These are phyloP conservation scores for Pilophorus perplexus DNA, from an alignment of 2,888 invertebrate species.

Conservation along the genomic window DNA sequence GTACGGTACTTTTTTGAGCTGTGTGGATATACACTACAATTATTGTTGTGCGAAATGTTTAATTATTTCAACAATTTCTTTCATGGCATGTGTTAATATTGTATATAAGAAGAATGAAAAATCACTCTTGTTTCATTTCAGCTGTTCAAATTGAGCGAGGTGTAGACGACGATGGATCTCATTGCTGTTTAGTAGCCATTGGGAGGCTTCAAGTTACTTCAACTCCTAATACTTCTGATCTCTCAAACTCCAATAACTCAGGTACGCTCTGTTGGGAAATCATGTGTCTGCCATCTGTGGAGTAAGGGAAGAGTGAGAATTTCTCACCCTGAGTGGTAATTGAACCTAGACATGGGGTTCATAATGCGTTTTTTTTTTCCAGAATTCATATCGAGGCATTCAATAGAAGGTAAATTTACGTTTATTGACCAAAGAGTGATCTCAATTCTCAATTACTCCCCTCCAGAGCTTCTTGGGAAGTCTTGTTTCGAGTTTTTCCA, in stretches of 20 bases:
- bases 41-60: too few species aligned
- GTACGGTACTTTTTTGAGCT: too few species aligned
- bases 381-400: conserved; percentile 96
- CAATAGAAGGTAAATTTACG: conserved; percentile 95
- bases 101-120: neutral
- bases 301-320: neutral
- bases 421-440: conserved; percentile 97
- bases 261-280: conserved; percentile 18
- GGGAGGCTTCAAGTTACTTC: conserved; percentile 95
- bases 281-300: neutral
- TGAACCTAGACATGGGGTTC: neutral
- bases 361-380: conserved; percentile 49
- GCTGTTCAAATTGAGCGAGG: conserved; percentile 69
- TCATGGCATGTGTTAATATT: neutral
- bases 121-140: neutral
- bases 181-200: conserved; percentile 97
- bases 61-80: too few species aligned
- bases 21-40: too few species aligned
- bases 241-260: conserved; percentile 75
- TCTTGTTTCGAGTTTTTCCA: conserved; percentile 97
- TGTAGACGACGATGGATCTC: conserved; percentile 69
- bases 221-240: conserved; percentile 87
- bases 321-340: too few species aligned
- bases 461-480: conserved; percentile 91
- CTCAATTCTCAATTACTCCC: conserved; percentile 86